phyloP scores from a whole-genome alignment of 2,797 vertebrate genomes.

The Gadopsis marmoratus region DNA sequence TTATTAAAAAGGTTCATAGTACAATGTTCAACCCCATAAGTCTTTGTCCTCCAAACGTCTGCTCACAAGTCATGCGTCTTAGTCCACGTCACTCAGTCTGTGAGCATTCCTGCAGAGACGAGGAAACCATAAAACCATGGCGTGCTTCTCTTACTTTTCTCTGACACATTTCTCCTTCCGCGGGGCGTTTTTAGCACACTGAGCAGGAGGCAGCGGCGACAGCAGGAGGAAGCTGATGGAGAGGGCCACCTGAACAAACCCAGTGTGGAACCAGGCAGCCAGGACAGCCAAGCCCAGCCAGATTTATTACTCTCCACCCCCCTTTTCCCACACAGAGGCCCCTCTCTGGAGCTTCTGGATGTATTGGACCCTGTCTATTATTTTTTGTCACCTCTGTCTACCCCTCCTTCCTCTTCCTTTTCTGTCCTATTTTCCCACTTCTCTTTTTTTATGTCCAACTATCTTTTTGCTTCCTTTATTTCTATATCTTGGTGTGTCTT shows the following conservation, averaged over 20 bases:
- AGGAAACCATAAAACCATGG: conserved; percentile 78
- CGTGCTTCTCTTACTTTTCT: conserved; percentile 65
- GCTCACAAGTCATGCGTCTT: conserved; percentile 61
- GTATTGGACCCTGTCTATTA: conserved; percentile 64
- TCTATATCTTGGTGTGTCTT: conserved; percentile 57
- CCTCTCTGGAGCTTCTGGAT: conserved; percentile 70
- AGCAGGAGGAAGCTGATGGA: conserved; percentile 73
- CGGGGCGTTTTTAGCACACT: conserved; percentile 56
- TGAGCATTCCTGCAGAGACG: conserved; percentile 65
- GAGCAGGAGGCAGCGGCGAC: conserved; percentile 55
- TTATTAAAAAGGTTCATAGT: conserved; percentile 49
- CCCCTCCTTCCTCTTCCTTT: conserved; percentile 52
- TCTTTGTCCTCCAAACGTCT: conserved; percentile 48
- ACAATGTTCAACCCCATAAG: conserved; percentile 61
- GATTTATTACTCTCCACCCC: conserved; percentile 81
- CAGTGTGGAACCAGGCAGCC: conserved; percentile 69
- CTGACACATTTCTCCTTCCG: conserved; percentile 67
- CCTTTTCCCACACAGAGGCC: conserved; percentile 76
- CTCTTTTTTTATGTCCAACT: conserved; percentile 14
- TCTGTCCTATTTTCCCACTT: conserved; percentile 45
- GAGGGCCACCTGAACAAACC: conserved; percentile 86
- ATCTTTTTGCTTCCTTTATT: conserved; percentile 40
- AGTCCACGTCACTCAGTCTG: conserved; percentile 60
- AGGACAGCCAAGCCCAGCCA: conserved; percentile 60
- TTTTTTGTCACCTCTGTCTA: conserved; percentile 70